Base-by-base conservation (phyloP, 2,888 invertebrate genomes). In the Drosophila mayaguana region DNA sequence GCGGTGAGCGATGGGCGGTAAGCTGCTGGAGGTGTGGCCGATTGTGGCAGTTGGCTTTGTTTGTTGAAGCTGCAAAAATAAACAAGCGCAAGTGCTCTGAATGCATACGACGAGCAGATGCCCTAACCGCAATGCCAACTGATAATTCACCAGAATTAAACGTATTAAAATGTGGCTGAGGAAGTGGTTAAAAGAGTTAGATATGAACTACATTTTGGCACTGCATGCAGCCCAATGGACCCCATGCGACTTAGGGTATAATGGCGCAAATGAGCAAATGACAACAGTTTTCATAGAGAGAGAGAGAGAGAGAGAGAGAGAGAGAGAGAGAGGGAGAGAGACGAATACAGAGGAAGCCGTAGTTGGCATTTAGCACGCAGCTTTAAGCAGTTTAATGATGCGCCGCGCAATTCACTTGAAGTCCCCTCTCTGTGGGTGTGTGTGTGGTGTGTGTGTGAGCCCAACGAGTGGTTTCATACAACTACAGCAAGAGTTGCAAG, bases 1-100 rank as follows among this genome's bases (percentile, higher is more conserved):
- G 38, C 4, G 56, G 18, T 20, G 18, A 18, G 18, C 2, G 18
- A 5, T 42, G 42, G 18, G 42, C 18, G 9, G 20, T 20, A 20
- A 46, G 25, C 46, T 25, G 46, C 22, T 14, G 20, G 14, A 8
- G 43, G 12, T 25, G 22, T 54, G 48, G 56, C 62, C 51, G 60
- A 54, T 65, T 73, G 62, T 65, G 79, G 72, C 45, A 65, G 78
- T 80, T 80, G 72, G 63, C 73, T 74, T 79, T 80, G 88, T 89
- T 82, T 89, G 89, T 89, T 89, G 77, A 88, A 80, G 89, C 88
- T 74, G 85, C 84, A 82, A 75, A 84, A 84, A 84, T 84, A 87
- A 84, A 56, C 56, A 56, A 56, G 16, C 32, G 20, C 20, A 3
- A 28, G 32, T 7, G 42, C 16, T 2, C 11, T 6, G 6, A 34